phyloP scores from a whole-genome alignment of 2,888 invertebrate species.

The Hydropsyche betteni region DNA sequence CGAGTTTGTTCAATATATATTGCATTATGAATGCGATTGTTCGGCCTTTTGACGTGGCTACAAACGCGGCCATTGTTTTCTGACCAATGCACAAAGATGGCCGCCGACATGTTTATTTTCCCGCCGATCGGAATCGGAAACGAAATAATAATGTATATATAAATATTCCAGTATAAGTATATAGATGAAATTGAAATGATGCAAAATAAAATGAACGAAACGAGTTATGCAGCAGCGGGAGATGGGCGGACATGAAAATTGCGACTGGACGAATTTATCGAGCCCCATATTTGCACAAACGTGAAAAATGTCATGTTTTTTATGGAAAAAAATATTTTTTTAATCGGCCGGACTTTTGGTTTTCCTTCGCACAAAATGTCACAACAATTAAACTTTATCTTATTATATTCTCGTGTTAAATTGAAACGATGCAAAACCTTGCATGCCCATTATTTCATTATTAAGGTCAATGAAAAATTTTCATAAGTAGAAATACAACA shows the following conservation, averaged over 20 bases:
- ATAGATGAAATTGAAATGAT: conserved; percentile 3
- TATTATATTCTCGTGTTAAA: no score
- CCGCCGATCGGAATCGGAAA: conserved; percentile 24
- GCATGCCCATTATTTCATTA: no score
- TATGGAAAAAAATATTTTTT: no score
- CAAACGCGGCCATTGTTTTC: conserved; percentile 53
- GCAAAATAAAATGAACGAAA: conserved; percentile 13
- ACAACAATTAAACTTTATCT: no score
- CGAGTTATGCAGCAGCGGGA: conserved; percentile 18
- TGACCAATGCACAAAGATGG: conserved; percentile 48
- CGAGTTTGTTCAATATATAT: no score
- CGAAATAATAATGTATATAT: neutral
- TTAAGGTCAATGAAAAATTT: no score
- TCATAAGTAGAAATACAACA: no score
- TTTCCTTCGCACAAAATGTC: no score
- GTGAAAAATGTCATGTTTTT: no score
- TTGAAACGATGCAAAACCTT: no score
- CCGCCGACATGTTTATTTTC: conserved; percentile 35
- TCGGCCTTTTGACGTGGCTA: conserved; percentile 54
- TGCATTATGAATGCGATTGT: conserved; percentile 54
- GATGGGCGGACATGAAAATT: conserved; percentile 48
- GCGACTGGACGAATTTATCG: conserved; percentile 50
- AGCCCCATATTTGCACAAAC: neutral
- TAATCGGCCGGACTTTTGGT: no score
- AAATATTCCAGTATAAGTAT: neutral